phyloP scores from a whole-genome alignment of 2,888 invertebrate species.

The Caenorhabditis zanzibari region DNA sequence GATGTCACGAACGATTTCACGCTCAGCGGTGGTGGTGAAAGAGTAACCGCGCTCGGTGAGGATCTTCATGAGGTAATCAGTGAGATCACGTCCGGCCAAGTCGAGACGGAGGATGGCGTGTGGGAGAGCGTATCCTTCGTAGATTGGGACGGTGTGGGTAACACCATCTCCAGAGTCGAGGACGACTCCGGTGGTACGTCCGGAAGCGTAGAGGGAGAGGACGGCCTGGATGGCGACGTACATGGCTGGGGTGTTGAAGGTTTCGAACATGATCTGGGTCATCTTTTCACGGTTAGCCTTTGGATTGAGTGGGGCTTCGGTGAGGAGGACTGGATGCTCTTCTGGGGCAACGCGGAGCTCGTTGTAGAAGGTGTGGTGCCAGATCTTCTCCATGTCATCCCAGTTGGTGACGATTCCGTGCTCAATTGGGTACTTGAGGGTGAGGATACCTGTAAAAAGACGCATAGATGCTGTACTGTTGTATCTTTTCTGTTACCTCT shows the following conservation, averaged over 20 bases:
- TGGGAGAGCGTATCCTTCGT: conserved; percentile 85
- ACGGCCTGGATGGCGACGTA: conserved; percentile 93
- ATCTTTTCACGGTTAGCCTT: conserved; percentile 97
- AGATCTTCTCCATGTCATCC: conserved; percentile 99
- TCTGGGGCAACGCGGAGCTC: conserved; percentile 96
- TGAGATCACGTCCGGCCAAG: conserved; percentile 85
- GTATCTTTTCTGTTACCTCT: conserved; percentile 87
- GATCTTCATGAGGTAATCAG: conserved; percentile 85
- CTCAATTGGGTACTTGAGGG: conserved; percentile 95
- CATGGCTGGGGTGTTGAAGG: conserved; percentile 89
- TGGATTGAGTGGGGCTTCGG: conserved; percentile 94
- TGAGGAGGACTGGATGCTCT: conserved; percentile 94
- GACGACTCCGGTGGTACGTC: no score
- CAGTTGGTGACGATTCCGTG: conserved; percentile 98
- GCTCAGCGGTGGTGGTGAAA: conserved; percentile 85
- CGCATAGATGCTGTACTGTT: conserved; percentile 67
- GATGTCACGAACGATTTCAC: conserved; percentile 94
- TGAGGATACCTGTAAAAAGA: conserved; percentile 88
- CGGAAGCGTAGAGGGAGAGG: conserved; percentile 92
- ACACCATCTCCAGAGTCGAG: no score
- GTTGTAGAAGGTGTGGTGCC: no score
- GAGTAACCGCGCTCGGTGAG: conserved; percentile 85
- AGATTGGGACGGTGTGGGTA: no score
- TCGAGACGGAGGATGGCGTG: conserved; percentile 85
- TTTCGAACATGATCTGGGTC: conserved; percentile 94